Base-by-base conservation (phyloP, 2,888 invertebrate species). In the Drosophila imparisetae region DNA sequence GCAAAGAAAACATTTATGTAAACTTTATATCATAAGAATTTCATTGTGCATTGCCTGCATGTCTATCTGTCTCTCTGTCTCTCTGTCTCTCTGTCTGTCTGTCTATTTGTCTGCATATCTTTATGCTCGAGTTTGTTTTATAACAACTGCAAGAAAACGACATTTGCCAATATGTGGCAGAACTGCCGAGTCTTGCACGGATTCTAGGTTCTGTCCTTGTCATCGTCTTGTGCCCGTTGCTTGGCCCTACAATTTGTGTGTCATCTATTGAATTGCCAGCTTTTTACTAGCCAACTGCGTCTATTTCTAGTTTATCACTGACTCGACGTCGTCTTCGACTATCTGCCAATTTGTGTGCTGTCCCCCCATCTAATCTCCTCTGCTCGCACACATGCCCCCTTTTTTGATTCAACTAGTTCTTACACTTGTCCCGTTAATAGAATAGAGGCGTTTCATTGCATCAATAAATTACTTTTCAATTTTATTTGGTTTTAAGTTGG, bases 1-100 rank as follows among this genome's bases (percentile, higher is more conserved):
- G 78, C 86, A 62, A 73, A 73, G 89, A 83, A 75, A 85, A 85
- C 85, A 85, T 85, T 85, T 88, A 81, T 89, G 86, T 86, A 81
- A 85, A 83, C 81, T 83, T 83, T 78, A 83, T 86, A 72, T 75
- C 81, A 81, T 81, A 69, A 83, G 70, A 83, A 83, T 80, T 71
- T 85, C 83, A 87, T 87, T 75, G 69, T 69, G 64, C 61, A 66
- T 45, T 48, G 64, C 36, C 45, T 48, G 68, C 36, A 24, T 40
- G 66, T 45, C 45, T 13, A 7, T 24, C 72, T 62, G 49, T 68
- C 10, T 36, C 11, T 7, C 57, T 57, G 30, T 21, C 57, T 64
- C 29, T 7, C 71, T 62, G 49, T 68, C 10, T 24, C 18, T 7
- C 57, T 42, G 52, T 10, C 10, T 36, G 6, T 15, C 21, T 24